Evolutionary conservation across 2,113 vertebrate species (phyloP), one percentile per base, ranked within the genome.

Genomic region (Dolichallabes microphthalmus): DNA sequence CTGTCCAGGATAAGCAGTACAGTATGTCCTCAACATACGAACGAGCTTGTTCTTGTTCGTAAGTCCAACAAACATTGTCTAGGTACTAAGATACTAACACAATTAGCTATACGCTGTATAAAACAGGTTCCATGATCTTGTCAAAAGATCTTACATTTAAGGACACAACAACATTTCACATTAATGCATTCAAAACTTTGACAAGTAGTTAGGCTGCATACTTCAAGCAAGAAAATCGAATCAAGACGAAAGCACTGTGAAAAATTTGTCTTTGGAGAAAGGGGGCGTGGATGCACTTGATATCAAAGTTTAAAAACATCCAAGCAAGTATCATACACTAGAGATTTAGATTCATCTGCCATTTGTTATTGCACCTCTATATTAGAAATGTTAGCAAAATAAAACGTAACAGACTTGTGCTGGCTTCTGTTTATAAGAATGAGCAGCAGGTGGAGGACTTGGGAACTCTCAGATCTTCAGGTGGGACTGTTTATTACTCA

Each of bases 401-500:
- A 27, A 9, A 30, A 10, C 1, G 27, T 17, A 4, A 7, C 45
- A 52, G 0, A 53, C 30, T 32, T n/a, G 60, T 73, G 75, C 52
- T 35, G 61, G 9, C 17, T 39, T 63, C 52, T 79, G 50, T 79
- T 80, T 61, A 63, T 85, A 63, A 71, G 57, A 80, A 80, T 61
- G 20, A 75, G 68, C 25, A 86, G 82, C 82, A 80, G 55, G 13
- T 79, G 82, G 15, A 64, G 50, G 35, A 66, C 35, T 20, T 52
- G 39, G 69, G 68, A 15, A 52, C 52, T 64, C 57, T 75, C 13
- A 30, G 32, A 86, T 32, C 52, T 61, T 35, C 78, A 86, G 68
- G 78, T 81, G 78, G 13, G 35, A 53, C 45, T 20, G 27, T 53
- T 57, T 69, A 84, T 87, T 87, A 52, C 83, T 75, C 61, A 30